Evolutionary conservation across 2,113 vertebrate genomes (phyloP).

Genomic region (Pao palembangensis): DNA sequence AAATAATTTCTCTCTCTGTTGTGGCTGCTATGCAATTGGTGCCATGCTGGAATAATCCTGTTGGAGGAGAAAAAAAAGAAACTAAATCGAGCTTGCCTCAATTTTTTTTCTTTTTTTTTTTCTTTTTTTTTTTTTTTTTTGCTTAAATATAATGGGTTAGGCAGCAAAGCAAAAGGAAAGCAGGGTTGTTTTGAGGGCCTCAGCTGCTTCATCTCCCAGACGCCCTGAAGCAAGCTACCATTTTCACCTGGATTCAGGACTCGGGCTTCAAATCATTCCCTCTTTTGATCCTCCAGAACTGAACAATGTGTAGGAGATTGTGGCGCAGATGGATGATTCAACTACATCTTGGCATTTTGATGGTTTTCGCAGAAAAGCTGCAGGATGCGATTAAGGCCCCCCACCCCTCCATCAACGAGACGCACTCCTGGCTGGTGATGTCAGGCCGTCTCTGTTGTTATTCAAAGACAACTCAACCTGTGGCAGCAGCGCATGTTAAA

Average conservation of each 20-base stretch:
- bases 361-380: slow-evolving; percentile 52
- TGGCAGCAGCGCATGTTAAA: slow-evolving; percentile 24
- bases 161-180: slow-evolving; percentile 56
- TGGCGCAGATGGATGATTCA: slow-evolving; percentile 42
- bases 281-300: slow-evolving; percentile 34
- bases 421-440: slow-evolving; percentile 7
- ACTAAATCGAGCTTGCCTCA: slow-evolving; percentile 46
- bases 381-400: slow-evolving; percentile 39
- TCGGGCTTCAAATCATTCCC: slow-evolving; percentile 26
- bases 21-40: slow-evolving; percentile 34
- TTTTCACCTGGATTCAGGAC: slow-evolving; percentile 64
- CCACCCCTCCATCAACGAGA: slow-evolving; percentile 37
- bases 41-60: slow-evolving; percentile 67
- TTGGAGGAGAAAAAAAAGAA: slow-evolving; percentile 37
- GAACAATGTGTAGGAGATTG: slow-evolving; percentile 48
- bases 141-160: slow-evolving; percentile 56
- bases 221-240: slow-evolving; percentile 56
- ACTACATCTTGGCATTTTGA: slow-evolving; percentile 46
- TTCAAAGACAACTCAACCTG: slow-evolving; percentile 37
- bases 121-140: slow-evolving; percentile 22
- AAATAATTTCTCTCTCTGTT: slow-evolving; percentile 60
- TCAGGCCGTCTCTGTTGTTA: slow-evolving; percentile 24
- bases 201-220: slow-evolving; percentile 65
- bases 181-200: slow-evolving; percentile 52
- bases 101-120: slow-evolving; percentile 9